Percentiles rank a stretch among this genome's conserved stretches.
These are phyloP conservation scores for Macropus fuliginosus DNA, from an alignment of 2,797 vertebrate species.

Conservation along the genomic window DNA sequence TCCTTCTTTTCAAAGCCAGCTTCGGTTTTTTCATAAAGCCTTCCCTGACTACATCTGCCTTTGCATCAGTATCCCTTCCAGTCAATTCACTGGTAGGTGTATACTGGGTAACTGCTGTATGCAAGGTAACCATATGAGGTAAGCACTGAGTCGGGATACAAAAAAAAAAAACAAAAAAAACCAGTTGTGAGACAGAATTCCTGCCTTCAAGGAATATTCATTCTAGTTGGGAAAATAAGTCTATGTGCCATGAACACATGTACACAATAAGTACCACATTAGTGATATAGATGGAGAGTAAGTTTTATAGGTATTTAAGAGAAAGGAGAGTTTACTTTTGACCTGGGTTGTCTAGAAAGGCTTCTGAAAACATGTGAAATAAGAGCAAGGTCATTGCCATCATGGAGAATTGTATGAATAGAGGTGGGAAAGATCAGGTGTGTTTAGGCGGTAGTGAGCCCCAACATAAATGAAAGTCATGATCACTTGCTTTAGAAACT, in stretches of 20 bases:
- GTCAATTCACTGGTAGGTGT: background rate
- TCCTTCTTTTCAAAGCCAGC: background rate
- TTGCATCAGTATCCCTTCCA: background rate
- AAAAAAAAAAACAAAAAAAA: background rate
- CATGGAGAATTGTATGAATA: background rate
- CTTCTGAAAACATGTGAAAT: background rate
- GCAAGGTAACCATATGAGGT: background rate
- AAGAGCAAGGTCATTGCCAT: background rate
- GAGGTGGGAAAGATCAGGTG: background rate
- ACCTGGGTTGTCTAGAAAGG: background rate
- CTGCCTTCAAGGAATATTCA: background rate
- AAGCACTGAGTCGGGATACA: background rate
- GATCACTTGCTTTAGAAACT: background rate
- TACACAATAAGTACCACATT: background rate
- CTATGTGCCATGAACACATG: background rate
- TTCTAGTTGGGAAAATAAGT: background rate
- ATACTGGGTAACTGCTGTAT: background rate
- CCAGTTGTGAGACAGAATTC: background rate
- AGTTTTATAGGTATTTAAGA: background rate
- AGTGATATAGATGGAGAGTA: background rate
- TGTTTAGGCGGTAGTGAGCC: background rate
- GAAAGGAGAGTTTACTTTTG: background rate
- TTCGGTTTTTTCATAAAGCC: background rate
- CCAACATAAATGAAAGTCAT: background rate
- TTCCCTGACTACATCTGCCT: background rate